Conservation (phyloP, 2,888 invertebrate genomes). For the Ornithoptera priamus region DNA sequence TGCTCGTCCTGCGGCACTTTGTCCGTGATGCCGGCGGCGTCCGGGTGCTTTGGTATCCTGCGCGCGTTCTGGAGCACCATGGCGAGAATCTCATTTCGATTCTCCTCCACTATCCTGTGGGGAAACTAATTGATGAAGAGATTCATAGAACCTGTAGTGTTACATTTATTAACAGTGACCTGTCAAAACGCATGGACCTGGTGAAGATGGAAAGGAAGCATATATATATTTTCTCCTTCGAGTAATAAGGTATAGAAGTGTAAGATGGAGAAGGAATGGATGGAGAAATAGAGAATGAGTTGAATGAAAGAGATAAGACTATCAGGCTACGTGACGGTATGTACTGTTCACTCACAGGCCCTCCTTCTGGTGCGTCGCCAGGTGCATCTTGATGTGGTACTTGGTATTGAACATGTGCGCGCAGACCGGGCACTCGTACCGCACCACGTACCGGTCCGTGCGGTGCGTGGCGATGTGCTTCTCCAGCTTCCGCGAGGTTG, state of each 20-base stretch:
- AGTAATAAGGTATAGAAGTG: too few relatives aligned
- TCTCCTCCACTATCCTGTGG: conserved; percentile 64
- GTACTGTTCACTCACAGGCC: conserved; percentile 47
- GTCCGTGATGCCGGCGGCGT: conserved; percentile 37
- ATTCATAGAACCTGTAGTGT: too few relatives aligned
- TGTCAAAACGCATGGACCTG: too few relatives aligned
- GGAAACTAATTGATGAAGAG: not conserved
- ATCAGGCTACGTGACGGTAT: too few relatives aligned
- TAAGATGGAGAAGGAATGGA: too few relatives aligned
- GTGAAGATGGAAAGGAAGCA: too few relatives aligned
- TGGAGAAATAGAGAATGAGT: too few relatives aligned
- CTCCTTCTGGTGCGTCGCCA: conserved; percentile 65
- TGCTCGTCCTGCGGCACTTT: conserved; percentile 55
- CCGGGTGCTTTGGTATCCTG: conserved; percentile 55
- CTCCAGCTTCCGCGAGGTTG: conserved; percentile 58
- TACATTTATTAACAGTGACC: too few relatives aligned
- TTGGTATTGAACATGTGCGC: conserved; percentile 73
- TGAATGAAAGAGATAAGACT: too few relatives aligned
- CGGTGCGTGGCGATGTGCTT: conserved; percentile 56
- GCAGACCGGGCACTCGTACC: conserved; percentile 73
- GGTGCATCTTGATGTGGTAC: conserved; percentile 68
- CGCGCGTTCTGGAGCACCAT: conserved; percentile 73
- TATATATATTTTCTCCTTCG: too few relatives aligned
- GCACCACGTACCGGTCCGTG: conserved; percentile 48
- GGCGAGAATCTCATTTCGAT: conserved; percentile 63